Evolutionary conservation across 2,888 invertebrate genomes (phyloP).

Genomic region (Argyresthia goedartella): DNA sequence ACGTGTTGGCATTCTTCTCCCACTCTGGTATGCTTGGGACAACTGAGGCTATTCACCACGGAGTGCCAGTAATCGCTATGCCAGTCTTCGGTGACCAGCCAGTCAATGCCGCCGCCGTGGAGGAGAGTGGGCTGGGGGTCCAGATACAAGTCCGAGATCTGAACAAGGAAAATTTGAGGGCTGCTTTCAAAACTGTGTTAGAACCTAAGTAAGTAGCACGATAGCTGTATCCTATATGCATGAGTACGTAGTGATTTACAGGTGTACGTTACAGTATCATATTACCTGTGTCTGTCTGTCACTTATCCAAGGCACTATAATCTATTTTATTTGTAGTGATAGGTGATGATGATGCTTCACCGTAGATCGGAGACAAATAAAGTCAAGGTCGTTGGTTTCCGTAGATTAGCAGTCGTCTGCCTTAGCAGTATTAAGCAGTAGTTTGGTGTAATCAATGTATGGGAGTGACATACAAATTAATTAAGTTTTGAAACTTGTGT

Average conservation of each 20-base stretch:
- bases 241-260: neutral
- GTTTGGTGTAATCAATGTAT: no score
- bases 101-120: conserved; percentile 67
- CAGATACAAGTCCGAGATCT: conserved; percentile 53
- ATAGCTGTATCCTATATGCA: neutral
- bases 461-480: no score
- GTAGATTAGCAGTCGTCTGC: no score
- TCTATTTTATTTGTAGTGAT: no score
- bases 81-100: conserved; percentile 73
- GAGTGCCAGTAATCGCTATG: conserved; percentile 71
- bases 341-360: no score
- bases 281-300: neutral
- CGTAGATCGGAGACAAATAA: no score
- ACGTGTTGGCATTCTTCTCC: conserved; percentile 69
- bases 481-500: no score
- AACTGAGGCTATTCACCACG: conserved; percentile 71
- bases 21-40: conserved; percentile 73
- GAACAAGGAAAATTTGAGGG: conserved; percentile 56
- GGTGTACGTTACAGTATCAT: neutral
- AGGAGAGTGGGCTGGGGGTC: conserved; percentile 67
- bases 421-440: no score
- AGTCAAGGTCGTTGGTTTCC: no score
- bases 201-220: conserved; percentile 65
- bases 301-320: no score
- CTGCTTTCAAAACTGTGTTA: conserved; percentile 66